These are phyloP conservation scores for Armadillidium nasatum DNA, from an alignment of 1,140 invertebrate species.

Conservation along the genomic window DNA sequence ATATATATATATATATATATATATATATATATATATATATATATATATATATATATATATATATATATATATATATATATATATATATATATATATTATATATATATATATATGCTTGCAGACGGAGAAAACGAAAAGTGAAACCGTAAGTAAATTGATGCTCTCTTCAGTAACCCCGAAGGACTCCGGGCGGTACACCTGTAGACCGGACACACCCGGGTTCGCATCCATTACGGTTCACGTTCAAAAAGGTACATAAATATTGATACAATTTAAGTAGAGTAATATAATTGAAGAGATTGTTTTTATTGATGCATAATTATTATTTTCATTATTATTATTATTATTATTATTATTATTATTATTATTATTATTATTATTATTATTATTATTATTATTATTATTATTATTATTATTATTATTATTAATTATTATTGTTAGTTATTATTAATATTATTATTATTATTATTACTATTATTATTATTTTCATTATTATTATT, in stretches of 20 bases:
- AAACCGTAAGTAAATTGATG: constrained; percentile 24
- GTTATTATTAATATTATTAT: background rate
- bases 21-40: too few relatives aligned
- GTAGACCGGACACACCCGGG: constrained; percentile 26
- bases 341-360: background rate
- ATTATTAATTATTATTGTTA: background rate
- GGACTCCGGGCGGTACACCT: constrained; percentile 34
- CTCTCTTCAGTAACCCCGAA: constrained; percentile 23
- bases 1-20: too few relatives aligned
- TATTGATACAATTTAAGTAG: background rate
- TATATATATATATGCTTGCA: constrained; percentile 9
- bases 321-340: background rate
- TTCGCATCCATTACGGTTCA: constrained; percentile 24
- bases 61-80: constrained; percentile 6
- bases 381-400: constrained; percentile 9
- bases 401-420: constrained; percentile 13
- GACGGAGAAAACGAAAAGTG: constrained; percentile 12
- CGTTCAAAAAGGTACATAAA: constrained; percentile 23
- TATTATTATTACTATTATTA: background rate
- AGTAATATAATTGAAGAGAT: background rate
- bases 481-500: too few relatives aligned
- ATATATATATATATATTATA: constrained; percentile 17
- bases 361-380: background rate
- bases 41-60: too few relatives aligned
- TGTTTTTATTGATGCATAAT: background rate